These are phyloP conservation scores for Thecophora atra DNA, from an alignment of 2,888 invertebrate species.

Conservation along the genomic window DNA sequence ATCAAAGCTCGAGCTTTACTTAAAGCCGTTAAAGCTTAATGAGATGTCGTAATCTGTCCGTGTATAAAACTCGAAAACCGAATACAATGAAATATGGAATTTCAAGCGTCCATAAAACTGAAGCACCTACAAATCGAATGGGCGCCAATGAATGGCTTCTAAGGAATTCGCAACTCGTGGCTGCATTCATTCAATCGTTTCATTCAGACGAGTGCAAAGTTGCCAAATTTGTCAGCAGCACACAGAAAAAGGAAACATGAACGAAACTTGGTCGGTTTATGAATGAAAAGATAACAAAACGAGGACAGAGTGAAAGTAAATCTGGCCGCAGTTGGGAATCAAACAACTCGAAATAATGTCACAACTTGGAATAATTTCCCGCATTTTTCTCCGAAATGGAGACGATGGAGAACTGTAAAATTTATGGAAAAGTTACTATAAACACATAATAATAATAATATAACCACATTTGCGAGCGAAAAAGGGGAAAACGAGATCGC, in stretches of 20 bases:
- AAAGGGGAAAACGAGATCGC: too few relatives aligned
- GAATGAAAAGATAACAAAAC: constrained; percentile 13
- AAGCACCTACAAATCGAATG: too few relatives aligned
- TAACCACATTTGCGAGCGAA: too few relatives aligned
- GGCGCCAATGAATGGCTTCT: too few relatives aligned
- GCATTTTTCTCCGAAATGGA: constrained; percentile 12
- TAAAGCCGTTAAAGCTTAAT: too few relatives aligned
- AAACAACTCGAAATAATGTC: neutral
- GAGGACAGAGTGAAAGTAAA: constrained; percentile 12
- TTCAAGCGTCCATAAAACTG: too few relatives aligned
- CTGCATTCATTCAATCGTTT: neutral
- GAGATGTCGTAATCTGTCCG: too few relatives aligned
- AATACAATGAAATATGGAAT: too few relatives aligned
- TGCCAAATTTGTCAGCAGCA: constrained; percentile 8
- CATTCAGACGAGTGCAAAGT: neutral
- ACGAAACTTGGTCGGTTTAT: constrained; percentile 10
- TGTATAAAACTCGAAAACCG: too few relatives aligned
- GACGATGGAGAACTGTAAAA: neutral
- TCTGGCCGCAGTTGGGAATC: neutral
- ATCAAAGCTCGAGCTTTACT: too few relatives aligned
- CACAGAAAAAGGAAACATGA: constrained; percentile 10
- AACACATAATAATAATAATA: too few relatives aligned
- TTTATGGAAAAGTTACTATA: neutral
- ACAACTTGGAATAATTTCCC: constrained; percentile 6
- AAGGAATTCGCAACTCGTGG: too few relatives aligned